phyloP scores from a whole-genome alignment of 2,797 vertebrate genomes.

The Gymnothorax javanicus region DNA sequence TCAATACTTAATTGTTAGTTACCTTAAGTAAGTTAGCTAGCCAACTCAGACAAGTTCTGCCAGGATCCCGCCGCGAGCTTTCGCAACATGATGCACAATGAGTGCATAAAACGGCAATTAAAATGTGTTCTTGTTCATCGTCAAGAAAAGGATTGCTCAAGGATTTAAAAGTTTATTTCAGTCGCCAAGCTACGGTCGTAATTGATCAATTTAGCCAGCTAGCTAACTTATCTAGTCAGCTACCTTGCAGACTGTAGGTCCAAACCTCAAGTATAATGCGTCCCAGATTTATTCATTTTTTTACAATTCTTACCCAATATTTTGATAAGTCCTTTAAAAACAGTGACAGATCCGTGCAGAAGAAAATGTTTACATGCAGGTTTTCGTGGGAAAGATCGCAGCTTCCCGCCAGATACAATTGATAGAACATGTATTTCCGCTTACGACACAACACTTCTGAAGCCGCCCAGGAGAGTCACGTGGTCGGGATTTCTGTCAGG shows the following conservation, averaged over 20 bases:
- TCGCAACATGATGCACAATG: not conserved
- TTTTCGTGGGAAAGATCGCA: not conserved
- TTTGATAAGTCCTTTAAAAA: not conserved
- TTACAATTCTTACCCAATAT: conserved; percentile 13
- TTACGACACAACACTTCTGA: conserved; percentile 20
- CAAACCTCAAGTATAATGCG: not conserved
- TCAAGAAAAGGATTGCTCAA: not conserved
- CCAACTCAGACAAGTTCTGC: not conserved
- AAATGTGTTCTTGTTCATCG: not conserved
- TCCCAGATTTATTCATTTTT: not conserved
- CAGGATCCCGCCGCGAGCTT: not conserved
- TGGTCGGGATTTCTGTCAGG: not conserved
- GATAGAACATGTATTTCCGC: conserved; percentile 22
- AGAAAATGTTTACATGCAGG: conserved; percentile 12
- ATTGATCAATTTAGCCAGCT: too few relatives aligned
- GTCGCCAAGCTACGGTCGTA: too few relatives aligned
- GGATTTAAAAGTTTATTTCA: too few relatives aligned
- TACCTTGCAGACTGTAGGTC: not conserved
- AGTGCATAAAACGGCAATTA: not conserved
- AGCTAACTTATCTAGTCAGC: not conserved
- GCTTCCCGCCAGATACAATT: conserved; percentile 36
- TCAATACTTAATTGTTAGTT: too few relatives aligned
- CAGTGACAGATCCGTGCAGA: not conserved
- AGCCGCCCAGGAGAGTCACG: conserved; percentile 11
- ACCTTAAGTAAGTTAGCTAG: too few relatives aligned